Evolutionary conservation across 1,140 invertebrate genomes (phyloP).

Genomic region (Pararge aegeria): DNA sequence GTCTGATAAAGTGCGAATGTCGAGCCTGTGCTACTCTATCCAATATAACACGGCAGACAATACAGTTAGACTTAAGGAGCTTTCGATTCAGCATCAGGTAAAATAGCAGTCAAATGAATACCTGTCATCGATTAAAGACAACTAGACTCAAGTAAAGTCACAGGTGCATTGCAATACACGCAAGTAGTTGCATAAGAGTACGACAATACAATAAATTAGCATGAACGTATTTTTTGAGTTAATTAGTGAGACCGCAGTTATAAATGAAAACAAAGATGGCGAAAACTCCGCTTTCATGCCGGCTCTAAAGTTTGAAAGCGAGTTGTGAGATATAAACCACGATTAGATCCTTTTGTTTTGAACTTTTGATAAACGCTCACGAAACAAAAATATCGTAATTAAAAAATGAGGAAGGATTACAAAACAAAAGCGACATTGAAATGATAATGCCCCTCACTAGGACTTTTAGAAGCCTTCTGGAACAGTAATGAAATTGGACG

Average conservation of each 20-base stretch:
- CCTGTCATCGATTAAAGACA: no score
- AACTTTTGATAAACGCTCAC: not conserved
- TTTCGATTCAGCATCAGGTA: not conserved
- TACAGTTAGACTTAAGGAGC: no score
- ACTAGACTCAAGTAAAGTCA: no score
- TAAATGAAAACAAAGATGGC: slow-evolving; percentile 21
- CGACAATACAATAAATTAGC: not conserved
- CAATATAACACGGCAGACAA: no score
- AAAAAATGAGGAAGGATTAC: not conserved
- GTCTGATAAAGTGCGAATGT: no score
- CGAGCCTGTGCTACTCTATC: no score
- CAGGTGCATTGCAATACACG: no score
- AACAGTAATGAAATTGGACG: no score
- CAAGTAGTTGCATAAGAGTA: slow-evolving; percentile 13
- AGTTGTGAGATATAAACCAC: not conserved
- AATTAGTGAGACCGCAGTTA: slow-evolving; percentile 12
- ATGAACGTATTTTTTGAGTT: slow-evolving; percentile 12
- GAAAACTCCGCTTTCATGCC: slow-evolving; percentile 13
- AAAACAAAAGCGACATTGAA: not conserved
- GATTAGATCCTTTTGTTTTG: not conserved
- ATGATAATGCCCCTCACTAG: no score
- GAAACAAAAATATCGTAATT: not conserved
- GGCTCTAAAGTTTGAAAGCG: not conserved
- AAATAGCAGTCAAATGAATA: not conserved
- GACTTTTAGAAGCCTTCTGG: no score